These are phyloP conservation scores for Pachyramphus minor DNA, from an alignment of 2,113 vertebrate genomes.

Conservation along the genomic window DNA sequence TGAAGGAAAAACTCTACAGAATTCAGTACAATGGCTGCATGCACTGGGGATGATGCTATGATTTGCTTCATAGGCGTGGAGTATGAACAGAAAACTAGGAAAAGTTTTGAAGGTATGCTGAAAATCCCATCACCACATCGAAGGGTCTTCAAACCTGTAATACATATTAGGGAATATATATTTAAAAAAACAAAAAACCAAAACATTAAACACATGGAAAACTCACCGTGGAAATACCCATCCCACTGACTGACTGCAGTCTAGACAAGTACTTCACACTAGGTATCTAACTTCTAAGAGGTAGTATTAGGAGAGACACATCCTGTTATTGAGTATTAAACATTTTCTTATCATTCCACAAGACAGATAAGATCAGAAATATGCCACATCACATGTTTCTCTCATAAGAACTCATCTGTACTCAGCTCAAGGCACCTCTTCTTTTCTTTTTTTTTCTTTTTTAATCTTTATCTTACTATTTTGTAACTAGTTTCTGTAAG, in stretches of 20 bases:
- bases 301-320: neutral
- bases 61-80: constrained; percentile 53
- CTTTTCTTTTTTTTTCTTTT: neutral
- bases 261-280: neutral
- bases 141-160: constrained; percentile 81
- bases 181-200: neutral
- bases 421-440: neutral
- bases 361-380: neutral
- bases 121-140: constrained; percentile 78
- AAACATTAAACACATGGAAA: neutral
- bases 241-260: neutral
- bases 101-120: constrained; percentile 39
- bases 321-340: neutral
- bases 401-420: neutral
- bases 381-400: neutral
- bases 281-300: neutral
- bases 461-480: neutral
- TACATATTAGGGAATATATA: neutral
- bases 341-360: neutral
- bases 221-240: neutral
- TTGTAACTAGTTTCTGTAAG: neutral
- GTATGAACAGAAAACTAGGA: constrained; percentile 63
- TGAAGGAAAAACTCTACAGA: constrained; percentile 59
- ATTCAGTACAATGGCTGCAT: constrained; percentile 68
- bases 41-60: constrained; percentile 53